Evolutionary conservation across 2,113 vertebrate genomes (phyloP), one percentile per base, ranked within the genome.

Genomic region (Melierax canorus): DNA sequence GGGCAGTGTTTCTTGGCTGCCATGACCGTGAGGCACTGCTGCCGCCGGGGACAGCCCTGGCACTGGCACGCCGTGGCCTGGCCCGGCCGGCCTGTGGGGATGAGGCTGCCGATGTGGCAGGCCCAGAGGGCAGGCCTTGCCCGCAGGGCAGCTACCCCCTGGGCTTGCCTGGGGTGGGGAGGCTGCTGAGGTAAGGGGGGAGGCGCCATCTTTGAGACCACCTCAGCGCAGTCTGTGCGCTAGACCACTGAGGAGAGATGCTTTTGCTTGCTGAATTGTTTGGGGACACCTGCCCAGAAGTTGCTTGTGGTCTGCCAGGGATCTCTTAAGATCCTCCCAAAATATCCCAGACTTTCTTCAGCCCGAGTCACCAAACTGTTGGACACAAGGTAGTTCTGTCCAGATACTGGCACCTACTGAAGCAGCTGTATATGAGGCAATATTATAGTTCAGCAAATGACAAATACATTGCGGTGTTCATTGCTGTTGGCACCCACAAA

Each of bases 241-340:
- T 5, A n/a, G 8, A 9, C 10, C 58, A 6, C 51, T 19, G 43
- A 46, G 39, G n/a, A 77, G 41, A 58, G 12, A 34, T 0, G 2
- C 7, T 34, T 84, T 51, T 15, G 1, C 39, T 26, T 0, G 0
- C 24, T 39, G 39, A 34, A 16, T 30, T 0, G 0, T 7, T 15
- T 12, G 29, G 68, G 50, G 11, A 81, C 62, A 32, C 30, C 38
- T 75, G n/a, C 6, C 32, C 43, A 36, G 39, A n/a, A 66, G 51
- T 10, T 22, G 11, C 26, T 34, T 5, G 2, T 59, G n/a, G 9
- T 30, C 32, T 71, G 56, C 12, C n/a, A 17, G 12, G 9, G 32
- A 6, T 26, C 38, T 64, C 41, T 64, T 23, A 50, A 62, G 58
- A 34, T 32, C 45, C 13, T 68, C 34, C 17, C 45, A 8, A 58